A percentile compares a stretch with the other conserved stretches of the same genome.
Evolutionary conservation across 64 coral and sea anemone species (phyloP).

Genomic region (Platygyra sinensis): DNA sequence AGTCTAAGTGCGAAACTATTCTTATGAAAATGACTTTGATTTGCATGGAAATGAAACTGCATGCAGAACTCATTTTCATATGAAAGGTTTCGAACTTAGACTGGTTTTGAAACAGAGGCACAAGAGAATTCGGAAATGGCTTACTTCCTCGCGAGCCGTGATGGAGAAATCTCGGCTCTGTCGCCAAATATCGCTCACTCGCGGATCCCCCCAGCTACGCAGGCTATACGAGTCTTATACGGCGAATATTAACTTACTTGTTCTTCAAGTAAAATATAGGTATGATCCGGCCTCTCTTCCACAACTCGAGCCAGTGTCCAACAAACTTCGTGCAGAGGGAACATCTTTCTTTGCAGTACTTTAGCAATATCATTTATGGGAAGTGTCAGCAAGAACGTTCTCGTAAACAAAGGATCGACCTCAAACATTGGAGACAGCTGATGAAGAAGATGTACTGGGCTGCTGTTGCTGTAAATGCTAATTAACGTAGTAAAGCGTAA

Average conservation of each 20-base stretch:
- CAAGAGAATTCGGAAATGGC: no score
- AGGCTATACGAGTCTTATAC: no score
- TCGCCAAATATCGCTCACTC: no score
- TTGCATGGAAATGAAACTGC: no score
- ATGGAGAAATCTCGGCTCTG: no score
- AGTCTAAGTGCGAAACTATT: no score
- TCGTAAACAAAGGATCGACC: constrained; percentile 36
- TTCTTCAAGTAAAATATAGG: not conserved
- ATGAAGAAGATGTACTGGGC: not conserved
- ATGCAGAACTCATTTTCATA: no score
- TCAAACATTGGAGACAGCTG: constrained; percentile 33
- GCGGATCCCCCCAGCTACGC: no score
- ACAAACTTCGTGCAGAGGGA: constrained; percentile 13
- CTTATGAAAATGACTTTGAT: no score
- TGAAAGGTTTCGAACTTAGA: no score
- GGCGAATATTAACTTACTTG: not conserved
- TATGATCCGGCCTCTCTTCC: not conserved
- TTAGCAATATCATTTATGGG: constrained; percentile 27
- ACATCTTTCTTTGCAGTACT: not conserved
- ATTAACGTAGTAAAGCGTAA: not conserved
- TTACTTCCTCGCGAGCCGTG: no score
- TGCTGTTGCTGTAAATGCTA: not conserved
- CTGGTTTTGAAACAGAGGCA: no score
- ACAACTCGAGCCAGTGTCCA: constrained; percentile 31
- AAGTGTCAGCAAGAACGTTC: constrained; percentile 42